Percentiles rank a stretch among this genome's conserved stretches.
These are phyloP conservation scores for Oncorhynchus tshawytscha DNA, from an alignment of 2,113 vertebrate genomes.

Conservation along the genomic window DNA sequence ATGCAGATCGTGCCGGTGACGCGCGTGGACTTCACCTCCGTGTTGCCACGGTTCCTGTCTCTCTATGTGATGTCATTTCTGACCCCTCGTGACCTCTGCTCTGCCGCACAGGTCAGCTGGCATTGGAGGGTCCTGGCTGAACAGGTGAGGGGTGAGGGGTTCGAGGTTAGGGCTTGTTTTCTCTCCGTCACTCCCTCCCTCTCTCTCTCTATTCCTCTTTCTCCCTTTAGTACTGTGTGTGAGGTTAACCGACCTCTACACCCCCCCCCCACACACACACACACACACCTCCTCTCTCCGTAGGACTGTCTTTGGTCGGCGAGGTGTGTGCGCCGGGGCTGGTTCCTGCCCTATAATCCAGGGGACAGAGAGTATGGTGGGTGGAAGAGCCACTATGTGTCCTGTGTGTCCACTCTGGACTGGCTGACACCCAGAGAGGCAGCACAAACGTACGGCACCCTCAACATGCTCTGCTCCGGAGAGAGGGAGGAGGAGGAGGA, in stretches of 20 bases:
- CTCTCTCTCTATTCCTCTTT: background rate
- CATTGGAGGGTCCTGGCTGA: constrained; percentile 86
- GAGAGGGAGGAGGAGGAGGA: constrained; percentile 67
- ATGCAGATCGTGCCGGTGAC: constrained; percentile 68
- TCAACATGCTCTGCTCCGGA: constrained; percentile 58
- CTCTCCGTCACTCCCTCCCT: background rate
- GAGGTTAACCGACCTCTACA: too few relatives aligned
- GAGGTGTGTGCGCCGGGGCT: constrained; percentile 75
- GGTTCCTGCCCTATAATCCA: constrained; percentile 78
- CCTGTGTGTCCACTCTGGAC: constrained; percentile 70
- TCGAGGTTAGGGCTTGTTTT: background rate
- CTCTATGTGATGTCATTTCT: constrained; percentile 85
- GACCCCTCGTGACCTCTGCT: constrained; percentile 77
- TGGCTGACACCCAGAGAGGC: constrained; percentile 72
- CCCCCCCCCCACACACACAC: background rate
- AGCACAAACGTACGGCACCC: constrained; percentile 64
- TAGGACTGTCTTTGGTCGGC: constrained; percentile 80
- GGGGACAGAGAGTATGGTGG: constrained; percentile 70
- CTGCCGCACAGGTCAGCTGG: constrained; percentile 82
- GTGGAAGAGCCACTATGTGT: constrained; percentile 78
- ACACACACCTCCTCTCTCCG: background rate
- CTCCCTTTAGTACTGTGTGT: too few relatives aligned
- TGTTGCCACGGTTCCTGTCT: constrained; percentile 81
- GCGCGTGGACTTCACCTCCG: constrained; percentile 76
- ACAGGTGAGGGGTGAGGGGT: constrained; percentile 79